Base-by-base conservation (phyloP, 2,888 invertebrate genomes). In the Drosophila nr. perissopoda region DNA sequence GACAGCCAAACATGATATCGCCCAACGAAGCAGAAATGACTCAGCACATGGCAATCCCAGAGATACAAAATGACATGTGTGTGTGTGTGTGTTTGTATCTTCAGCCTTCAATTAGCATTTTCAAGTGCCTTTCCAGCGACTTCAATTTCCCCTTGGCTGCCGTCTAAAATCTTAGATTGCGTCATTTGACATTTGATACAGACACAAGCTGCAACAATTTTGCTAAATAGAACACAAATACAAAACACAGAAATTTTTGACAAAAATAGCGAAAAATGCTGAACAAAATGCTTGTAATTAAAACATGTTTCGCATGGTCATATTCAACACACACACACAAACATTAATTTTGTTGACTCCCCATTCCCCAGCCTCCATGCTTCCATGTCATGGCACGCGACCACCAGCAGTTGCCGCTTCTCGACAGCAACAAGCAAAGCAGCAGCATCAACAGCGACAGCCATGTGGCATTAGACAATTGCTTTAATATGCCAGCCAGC, bases 391-490 rank as follows among this genome's bases (percentile, higher is more conserved):
- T 76, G 86, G 84, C 84, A 84, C 84, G 84, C 84, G 84, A 84
- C 84, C 76, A 82, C 86, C 84, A 78, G 86, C 81, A 81, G 71
- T 70, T 38, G n/a, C 54, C 45, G 45, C 16, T 45, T 4, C 48
- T 25, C 58, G 66, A 56, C 40, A 45, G n/a, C 57, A 45, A 21
- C 21, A 45, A 21, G 45, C 45, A 45, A 36, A 36, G 13, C 21
- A 42, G 21, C 21, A 45, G 21, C 42, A 45, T 4, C 45, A 59
- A 33, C 40, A 21, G 54, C 56, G 34, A 40, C 80, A 69, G 83
- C 81, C 82, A 82, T 82, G 82, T 82, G 82, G 81, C 70, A 87
- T 86, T 87, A 83, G 85, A 85, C 84, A 85, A 85, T 86, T 87
- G 87, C 87, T 81, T 87, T 81, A 85, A 85, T 87, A 81, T 87